Evolutionary conservation across 2,888 invertebrate genomes (phyloP), one percentile per base, ranked within the genome.

Genomic region (Cyaniris semiargus): DNA sequence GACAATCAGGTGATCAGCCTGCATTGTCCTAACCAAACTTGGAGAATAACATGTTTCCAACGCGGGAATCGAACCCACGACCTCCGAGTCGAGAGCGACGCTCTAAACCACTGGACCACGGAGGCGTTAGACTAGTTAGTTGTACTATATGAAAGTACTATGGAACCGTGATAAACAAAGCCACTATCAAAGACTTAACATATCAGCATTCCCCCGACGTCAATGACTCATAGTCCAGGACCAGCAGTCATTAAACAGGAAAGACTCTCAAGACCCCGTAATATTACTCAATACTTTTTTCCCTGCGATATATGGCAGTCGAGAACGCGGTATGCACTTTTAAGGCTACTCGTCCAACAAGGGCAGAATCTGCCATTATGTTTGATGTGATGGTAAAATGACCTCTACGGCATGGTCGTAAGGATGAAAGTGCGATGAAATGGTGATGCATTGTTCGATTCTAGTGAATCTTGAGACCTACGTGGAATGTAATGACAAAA

Each of bases 251-350:
- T 74, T 72, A 72, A 74, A 74, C 53, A 74, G 76, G 58, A 77
- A 72, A 76, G 56, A 18, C 71, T 38, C 31, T 76, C 56, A 23
- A 27, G 72, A 60, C 58, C 71, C 60, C 27, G 53, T 76, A 76
- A 70, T 76, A 78, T 78, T 78, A 79, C 77, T 76, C 79, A 80
- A 81, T 80, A 79, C 70, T 78, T 78, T 79, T 72, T 80, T 87
- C 88, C 87, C 85, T 85, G 84, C 84, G 88, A 84, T 89, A 89
- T 81, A 90, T 88, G 84, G 86, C 83, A 83, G 85, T 83, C 83
- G 86, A 89, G 90, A 91, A 92, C 91, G 92, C 86, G 82, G 90
- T 89, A 87, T 91, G 91, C 91, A 91, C 93, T 92, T 93, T 91
- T 92, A 93, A 89, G 93, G 92, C 84, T 89, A 83, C 90, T 80